phyloP scores from a whole-genome alignment of 2,888 invertebrate genomes.

The Ceriagrion tenellum region DNA sequence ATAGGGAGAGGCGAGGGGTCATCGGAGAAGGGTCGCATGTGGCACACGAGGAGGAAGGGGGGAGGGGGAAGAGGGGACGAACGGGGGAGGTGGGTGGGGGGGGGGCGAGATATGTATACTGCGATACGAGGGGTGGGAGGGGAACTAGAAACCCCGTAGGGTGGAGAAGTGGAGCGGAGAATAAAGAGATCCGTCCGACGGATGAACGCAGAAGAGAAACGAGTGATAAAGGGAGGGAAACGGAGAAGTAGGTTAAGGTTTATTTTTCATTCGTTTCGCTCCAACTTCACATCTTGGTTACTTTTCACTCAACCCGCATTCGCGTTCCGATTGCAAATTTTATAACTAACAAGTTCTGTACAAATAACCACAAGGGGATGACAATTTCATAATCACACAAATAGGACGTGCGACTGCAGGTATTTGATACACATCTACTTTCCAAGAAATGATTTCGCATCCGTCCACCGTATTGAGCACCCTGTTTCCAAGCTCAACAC shows the following conservation, averaged over 20 bases:
- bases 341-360: too few relatives aligned
- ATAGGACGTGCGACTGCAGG: background rate
- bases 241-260: background rate
- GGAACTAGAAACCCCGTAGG: too few relatives aligned
- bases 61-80: background rate
- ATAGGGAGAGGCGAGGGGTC: conserved; percentile 51
- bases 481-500: background rate
- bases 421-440: background rate
- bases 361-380: too few relatives aligned
- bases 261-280: background rate
- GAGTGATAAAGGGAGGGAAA: background rate
- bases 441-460: background rate
- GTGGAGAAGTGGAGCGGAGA: background rate
- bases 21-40: conserved; percentile 46
- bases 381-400: too few relatives aligned
- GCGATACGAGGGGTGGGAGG: background rate
- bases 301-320: background rate
- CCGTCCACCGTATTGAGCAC: background rate
- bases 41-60: background rate
- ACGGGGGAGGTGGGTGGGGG: background rate
- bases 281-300: background rate
- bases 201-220: background rate
- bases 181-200: background rate
- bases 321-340: background rate
- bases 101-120: background rate